These are phyloP conservation scores for Acanthosepion esculentum DNA, from an alignment of 2,888 invertebrate genomes.

Conservation along the genomic window DNA sequence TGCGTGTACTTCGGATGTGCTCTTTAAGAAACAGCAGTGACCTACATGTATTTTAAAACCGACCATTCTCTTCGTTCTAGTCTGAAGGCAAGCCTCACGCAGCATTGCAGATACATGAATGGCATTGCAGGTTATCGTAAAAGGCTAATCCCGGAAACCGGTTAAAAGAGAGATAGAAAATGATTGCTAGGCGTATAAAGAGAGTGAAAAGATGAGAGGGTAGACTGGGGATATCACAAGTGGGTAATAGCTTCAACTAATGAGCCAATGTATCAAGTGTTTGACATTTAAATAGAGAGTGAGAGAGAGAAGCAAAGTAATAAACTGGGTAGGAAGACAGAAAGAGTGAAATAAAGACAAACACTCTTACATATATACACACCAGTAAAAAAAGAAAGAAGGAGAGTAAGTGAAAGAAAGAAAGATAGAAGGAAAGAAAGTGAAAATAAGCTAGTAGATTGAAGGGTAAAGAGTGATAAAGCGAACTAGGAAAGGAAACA, in stretches of 20 bases:
- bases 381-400: too few relatives aligned
- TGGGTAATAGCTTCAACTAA: not conserved
- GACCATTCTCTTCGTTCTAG: not conserved
- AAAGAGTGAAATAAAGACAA: not conserved
- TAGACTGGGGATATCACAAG: too few relatives aligned
- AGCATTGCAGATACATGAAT: not conserved
- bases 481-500: too few relatives aligned
- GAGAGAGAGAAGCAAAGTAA: not conserved
- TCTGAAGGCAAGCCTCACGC: not conserved
- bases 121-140: not conserved
- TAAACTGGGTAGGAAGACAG: not conserved
- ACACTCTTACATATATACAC: too few relatives aligned
- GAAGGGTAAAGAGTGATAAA: too few relatives aligned
- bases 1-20: not conserved
- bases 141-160: not conserved
- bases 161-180: not conserved
- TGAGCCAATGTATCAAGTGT: not conserved
- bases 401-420: too few relatives aligned
- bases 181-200: not conserved
- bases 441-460: too few relatives aligned
- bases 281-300: not conserved
- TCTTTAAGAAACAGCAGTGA: not conserved
- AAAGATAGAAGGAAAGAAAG: too few relatives aligned
- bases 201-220: not conserved
- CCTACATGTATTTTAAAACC: not conserved